Conservation (phyloP, 37 sponge, comb jelly and placozoan species). For the Oopsacas minuta region DNA sequence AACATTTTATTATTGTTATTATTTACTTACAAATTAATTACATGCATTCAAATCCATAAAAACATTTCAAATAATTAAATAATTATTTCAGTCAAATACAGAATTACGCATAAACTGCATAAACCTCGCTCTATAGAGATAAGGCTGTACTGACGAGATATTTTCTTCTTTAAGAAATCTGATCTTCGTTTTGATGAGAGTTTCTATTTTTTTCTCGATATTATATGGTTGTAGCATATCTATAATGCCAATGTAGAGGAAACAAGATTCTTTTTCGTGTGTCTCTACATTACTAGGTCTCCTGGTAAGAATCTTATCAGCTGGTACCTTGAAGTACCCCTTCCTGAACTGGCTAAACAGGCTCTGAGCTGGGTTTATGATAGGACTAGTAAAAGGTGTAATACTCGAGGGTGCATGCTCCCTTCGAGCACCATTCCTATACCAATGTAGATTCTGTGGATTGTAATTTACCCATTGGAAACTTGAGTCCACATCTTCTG, state of each 20-base stretch:
- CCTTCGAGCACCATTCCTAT: neutral
- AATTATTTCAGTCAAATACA: neutral
- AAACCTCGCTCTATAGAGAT: neutral
- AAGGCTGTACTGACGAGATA: conserved; percentile 50
- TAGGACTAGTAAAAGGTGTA: neutral
- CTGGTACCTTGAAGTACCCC: neutral
- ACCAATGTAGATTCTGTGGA: neutral
- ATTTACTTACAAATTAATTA: neutral
- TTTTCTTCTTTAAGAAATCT: conserved; percentile 29
- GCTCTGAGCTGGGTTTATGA: neutral
- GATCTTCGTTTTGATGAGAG: conserved; percentile 46
- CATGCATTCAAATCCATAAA: neutral
- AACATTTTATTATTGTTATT: neutral
- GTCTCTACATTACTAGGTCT: neutral
- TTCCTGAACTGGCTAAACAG: neutral
- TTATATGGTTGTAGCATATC: conserved; percentile 85
- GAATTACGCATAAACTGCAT: neutral
- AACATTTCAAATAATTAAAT: no score
- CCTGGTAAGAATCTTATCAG: neutral
- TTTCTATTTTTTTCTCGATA: conserved; percentile 48
- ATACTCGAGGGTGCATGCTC: neutral
- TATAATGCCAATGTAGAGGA: conserved; percentile 59
- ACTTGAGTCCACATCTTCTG: neutral
- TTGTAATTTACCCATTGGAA: neutral
- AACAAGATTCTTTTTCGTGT: neutral